These are phyloP conservation scores for Agrotis puta DNA, from an alignment of 2,888 invertebrate species.

Conservation along the genomic window DNA sequence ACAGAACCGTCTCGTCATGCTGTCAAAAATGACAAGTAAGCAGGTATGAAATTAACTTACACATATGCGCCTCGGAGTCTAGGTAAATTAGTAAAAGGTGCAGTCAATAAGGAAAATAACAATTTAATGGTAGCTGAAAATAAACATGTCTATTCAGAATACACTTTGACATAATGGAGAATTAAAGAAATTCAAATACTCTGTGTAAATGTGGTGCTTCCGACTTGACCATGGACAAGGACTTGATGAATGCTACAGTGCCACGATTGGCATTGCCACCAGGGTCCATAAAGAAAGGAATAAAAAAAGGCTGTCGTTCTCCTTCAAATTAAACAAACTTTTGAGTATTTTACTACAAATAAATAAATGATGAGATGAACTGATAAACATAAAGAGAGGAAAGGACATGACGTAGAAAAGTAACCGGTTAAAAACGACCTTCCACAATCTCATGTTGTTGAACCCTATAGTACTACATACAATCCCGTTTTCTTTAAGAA, in stretches of 20 bases:
- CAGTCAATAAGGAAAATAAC: slow-evolving; percentile 10
- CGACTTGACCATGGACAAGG: no score
- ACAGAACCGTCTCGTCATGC: slow-evolving; percentile 7
- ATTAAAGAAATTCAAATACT: no score
- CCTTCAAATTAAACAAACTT: not conserved
- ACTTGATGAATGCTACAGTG: no score
- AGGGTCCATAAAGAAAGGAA: no score
- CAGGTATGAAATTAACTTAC: not conserved
- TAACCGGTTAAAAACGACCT: slow-evolving; percentile 33
- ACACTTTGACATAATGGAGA: not conserved
- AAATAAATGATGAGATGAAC: slow-evolving; percentile 3
- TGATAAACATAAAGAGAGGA: not conserved
- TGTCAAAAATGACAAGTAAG: slow-evolving; percentile 9
- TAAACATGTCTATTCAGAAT: not conserved
- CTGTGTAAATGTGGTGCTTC: no score
- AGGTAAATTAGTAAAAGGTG: not conserved
- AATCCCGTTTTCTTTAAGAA: slow-evolving; percentile 30
- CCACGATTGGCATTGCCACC: no score
- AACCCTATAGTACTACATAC: slow-evolving; percentile 16
- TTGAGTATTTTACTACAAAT: not conserved
- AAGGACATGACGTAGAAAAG: not conserved
- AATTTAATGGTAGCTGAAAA: not conserved
- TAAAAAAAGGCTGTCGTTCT: no score
- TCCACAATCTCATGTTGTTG: slow-evolving; percentile 24
- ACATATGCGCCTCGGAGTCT: not conserved